Evolutionary conservation across 1,140 invertebrate species (phyloP).

Genomic region (Brachionus plicatilis): DNA sequence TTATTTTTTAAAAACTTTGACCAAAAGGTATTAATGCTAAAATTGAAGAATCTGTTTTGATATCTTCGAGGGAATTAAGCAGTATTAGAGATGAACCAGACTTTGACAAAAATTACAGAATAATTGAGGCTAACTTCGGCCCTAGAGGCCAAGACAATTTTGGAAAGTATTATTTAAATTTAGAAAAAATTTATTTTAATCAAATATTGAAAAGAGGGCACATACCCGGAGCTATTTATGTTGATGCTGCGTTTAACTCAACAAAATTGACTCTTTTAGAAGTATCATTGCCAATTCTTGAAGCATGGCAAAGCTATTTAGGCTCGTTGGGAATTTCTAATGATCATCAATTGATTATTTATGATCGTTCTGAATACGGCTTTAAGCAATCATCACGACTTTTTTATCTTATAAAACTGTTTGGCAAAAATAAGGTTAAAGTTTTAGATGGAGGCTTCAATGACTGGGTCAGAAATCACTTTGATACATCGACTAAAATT

Average conservation of each 20-base stretch:
- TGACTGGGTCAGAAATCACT: constrained; percentile 42
- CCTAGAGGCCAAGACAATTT: background rate
- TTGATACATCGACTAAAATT: background rate
- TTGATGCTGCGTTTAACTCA: background rate
- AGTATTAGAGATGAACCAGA: background rate
- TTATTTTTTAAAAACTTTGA: too few relatives aligned
- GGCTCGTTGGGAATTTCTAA: constrained; percentile 42
- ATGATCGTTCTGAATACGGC: constrained; percentile 42
- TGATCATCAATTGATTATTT: constrained; percentile 43
- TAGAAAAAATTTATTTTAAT: background rate
- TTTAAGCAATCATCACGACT: constrained; percentile 43
- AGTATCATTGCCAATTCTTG: constrained; percentile 42
- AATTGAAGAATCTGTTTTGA: background rate
- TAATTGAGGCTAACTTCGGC: background rate
- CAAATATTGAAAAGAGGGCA: background rate
- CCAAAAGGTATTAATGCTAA: background rate
- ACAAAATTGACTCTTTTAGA: constrained; percentile 27
- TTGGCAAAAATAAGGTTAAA: constrained; percentile 43
- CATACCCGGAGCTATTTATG: background rate
- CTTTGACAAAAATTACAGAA: background rate
- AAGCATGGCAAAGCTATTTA: constrained; percentile 42
- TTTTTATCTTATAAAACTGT: constrained; percentile 44
- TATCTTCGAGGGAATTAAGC: background rate
- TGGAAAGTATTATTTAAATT: background rate
- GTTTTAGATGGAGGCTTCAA: constrained; percentile 44